A percentile compares a stretch with the other conserved stretches of the same genome.
These are phyloP conservation scores for Rhyzopertha dominica DNA, from an alignment of 1,140 invertebrate species.

Conservation along the genomic window DNA sequence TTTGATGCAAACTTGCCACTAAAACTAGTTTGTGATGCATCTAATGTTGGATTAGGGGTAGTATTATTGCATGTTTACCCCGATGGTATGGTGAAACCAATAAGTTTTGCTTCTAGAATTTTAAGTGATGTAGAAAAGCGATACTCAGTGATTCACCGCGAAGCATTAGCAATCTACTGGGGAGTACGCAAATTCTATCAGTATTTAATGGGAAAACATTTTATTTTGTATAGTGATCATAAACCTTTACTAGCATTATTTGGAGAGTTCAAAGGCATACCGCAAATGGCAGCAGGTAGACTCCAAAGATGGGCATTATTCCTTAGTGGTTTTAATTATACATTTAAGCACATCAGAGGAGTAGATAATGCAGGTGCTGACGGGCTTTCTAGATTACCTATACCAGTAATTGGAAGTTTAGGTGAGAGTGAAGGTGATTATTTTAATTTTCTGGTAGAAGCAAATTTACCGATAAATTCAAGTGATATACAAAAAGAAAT, in stretches of 20 bases:
- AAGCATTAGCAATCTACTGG: constrained; percentile 17
- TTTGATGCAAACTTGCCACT: constrained; percentile 19
- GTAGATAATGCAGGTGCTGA: constrained; percentile 25
- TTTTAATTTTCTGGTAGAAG: constrained; percentile 5
- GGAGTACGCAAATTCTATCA: constrained; percentile 20
- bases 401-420: constrained; percentile 1
- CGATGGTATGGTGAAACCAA: constrained; percentile 38
- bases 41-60: constrained; percentile 23
- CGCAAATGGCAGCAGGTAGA: constrained; percentile 28
- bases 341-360: constrained; percentile 24
- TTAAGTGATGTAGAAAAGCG: constrained; percentile 45
- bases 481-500: constrained; percentile 4
- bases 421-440: not conserved
- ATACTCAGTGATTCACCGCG: constrained; percentile 36
- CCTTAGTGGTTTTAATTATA: constrained; percentile 35
- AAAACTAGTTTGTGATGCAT: constrained; percentile 26
- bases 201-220: constrained; percentile 14
- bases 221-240: constrained; percentile 29
- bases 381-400: constrained; percentile 22
- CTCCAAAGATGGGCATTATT: constrained; percentile 36
- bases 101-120: constrained; percentile 45
- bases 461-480: not conserved
- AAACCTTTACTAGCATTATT: constrained; percentile 40
- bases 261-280: constrained; percentile 31
- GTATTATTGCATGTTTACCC: constrained; percentile 17